Percentiles rank a stretch among this genome's conserved stretches.
phyloP scores from a whole-genome alignment of 1,140 invertebrate genomes.

The Linepithema humile region DNA sequence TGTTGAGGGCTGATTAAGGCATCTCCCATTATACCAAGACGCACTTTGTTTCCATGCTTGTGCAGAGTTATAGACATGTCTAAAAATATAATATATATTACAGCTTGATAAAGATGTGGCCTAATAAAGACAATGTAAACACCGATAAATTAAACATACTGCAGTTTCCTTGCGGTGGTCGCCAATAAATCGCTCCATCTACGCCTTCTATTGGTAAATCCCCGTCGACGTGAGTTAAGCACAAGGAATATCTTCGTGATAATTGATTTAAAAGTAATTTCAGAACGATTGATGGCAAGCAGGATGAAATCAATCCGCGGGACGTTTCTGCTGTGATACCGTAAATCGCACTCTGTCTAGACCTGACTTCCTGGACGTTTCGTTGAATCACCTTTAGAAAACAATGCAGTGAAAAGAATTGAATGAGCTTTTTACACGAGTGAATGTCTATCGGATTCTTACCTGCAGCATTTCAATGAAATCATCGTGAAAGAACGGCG shows the following conservation, averaged over 20 bases:
- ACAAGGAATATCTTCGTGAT: conserved; percentile 89
- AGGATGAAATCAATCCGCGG: conserved; percentile 87
- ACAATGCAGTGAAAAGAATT: conserved; percentile 1
- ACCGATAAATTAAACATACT: conserved; percentile 84
- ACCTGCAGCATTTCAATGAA: conserved; percentile 82
- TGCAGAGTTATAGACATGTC: conserved; percentile 91
- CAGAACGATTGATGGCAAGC: conserved; percentile 88
- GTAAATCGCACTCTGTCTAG: conserved; percentile 88
- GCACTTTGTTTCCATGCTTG: conserved; percentile 88
- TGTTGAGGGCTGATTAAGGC: conserved; percentile 88
- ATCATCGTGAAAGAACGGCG: conserved; percentile 79
- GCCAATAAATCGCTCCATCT: conserved; percentile 89
- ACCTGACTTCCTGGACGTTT: conserved; percentile 86
- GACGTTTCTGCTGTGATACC: conserved; percentile 88
- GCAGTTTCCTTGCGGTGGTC: conserved; percentile 92
- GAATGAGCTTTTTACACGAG: neutral
- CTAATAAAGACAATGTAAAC: conserved; percentile 13
- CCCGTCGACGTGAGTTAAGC: conserved; percentile 88
- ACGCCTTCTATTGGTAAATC: conserved; percentile 89
- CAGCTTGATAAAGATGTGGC: neutral
- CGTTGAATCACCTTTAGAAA: conserved; percentile 80
- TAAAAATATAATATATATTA: conserved; percentile 75
- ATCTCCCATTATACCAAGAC: conserved; percentile 91
- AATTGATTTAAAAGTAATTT: conserved; percentile 89
- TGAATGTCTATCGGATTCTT: neutral